These are phyloP conservation scores for Conger conger DNA, from an alignment of 2,113 vertebrate genomes.

Conservation along the genomic window DNA sequence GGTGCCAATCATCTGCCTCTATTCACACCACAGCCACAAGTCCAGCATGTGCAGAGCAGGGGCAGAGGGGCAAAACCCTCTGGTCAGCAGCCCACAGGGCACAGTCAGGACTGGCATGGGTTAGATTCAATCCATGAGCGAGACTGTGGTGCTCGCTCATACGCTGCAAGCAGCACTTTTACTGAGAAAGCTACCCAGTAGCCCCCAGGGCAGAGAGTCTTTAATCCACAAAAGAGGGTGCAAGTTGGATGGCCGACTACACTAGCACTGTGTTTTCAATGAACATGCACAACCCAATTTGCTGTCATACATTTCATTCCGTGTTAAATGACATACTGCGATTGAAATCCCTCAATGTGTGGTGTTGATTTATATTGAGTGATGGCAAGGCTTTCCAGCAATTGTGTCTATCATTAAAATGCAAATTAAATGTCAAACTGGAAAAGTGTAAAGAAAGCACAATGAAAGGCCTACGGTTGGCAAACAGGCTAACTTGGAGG, in stretches of 20 bases:
- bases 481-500: background rate
- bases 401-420: background rate
- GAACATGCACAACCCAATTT: background rate
- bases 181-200: too few species aligned
- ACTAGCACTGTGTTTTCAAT: background rate
- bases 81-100: too few species aligned
- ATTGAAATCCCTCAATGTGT: background rate
- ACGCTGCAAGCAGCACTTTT: too few species aligned
- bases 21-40: too few species aligned
- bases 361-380: background rate
- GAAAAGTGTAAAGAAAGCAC: background rate
- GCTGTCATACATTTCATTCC: background rate
- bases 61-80: too few species aligned
- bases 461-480: background rate
- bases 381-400: background rate
- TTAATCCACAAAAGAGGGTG: background rate
- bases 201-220: too few species aligned
- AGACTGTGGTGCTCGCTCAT: too few species aligned
- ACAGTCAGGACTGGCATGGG: too few species aligned
- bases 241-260: background rate
- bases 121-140: too few species aligned
- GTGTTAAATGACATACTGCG: background rate
- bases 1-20: too few species aligned
- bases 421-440: background rate
- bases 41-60: too few species aligned